Evolutionary conservation across 2,797 vertebrate species (phyloP).

Genomic region (Avahi laniger): DNA sequence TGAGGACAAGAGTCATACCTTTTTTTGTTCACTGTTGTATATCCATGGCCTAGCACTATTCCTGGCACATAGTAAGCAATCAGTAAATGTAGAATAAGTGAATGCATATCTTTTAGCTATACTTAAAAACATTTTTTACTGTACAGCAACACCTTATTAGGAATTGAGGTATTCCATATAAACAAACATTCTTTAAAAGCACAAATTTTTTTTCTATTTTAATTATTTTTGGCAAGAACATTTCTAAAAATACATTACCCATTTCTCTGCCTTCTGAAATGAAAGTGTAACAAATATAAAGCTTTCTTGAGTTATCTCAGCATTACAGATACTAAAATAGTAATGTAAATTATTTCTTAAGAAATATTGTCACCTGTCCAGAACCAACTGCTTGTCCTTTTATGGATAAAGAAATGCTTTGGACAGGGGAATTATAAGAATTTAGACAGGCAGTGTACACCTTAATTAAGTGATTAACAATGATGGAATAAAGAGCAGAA

Average conservation of each 20-base stretch:
- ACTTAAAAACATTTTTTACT: neutral
- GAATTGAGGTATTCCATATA: neutral
- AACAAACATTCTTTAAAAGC: conserved; percentile 39
- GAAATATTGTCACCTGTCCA: neutral
- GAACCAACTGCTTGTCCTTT: conserved; percentile 26
- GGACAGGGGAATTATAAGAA: neutral
- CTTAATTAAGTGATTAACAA: conserved; percentile 24
- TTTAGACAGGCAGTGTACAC: conserved; percentile 10
- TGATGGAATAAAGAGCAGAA: conserved; percentile 19
- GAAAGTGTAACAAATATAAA: conserved; percentile 13
- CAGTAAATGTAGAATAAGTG: neutral
- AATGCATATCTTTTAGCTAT: neutral
- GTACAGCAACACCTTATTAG: neutral
- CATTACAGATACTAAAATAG: conserved; percentile 30
- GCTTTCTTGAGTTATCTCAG: neutral
- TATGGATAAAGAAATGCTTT: conserved; percentile 16
- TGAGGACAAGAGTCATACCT: neutral
- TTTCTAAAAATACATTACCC: conserved; percentile 23
- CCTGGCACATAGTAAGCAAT: neutral
- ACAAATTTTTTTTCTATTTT: neutral
- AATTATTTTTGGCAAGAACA: conserved; percentile 4
- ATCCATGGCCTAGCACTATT: neutral
- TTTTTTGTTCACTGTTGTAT: neutral
- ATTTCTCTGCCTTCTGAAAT: conserved; percentile 30
- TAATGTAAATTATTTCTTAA: conserved; percentile 26